Conservation (phyloP, 1,140 invertebrate species). For the Pinna nobilis region DNA sequence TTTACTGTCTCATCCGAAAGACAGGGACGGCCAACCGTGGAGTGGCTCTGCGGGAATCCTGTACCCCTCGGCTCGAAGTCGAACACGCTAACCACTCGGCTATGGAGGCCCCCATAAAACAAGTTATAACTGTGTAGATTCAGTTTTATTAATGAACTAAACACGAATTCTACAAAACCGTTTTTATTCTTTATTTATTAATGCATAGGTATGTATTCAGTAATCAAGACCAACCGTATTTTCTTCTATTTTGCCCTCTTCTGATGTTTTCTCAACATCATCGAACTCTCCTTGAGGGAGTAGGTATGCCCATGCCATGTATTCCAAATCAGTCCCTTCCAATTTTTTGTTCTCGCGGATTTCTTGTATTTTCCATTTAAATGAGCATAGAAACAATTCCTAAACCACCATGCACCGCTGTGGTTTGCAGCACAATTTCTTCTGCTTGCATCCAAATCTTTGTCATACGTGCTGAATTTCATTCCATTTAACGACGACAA, state of each 20-base stretch:
- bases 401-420: slow-evolving; percentile 5
- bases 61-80: too few species aligned
- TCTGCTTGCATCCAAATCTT: not conserved
- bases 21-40: too few species aligned
- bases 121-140: too few species aligned
- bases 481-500: not conserved
- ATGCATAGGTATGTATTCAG: too few species aligned
- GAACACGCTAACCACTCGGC: too few species aligned
- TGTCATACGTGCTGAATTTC: not conserved
- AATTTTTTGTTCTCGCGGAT: not conserved
- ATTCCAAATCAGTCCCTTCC: not conserved
- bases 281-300: not conserved
- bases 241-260: not conserved
- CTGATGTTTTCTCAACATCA: not conserved
- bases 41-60: too few species aligned
- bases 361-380: not conserved
- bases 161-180: too few species aligned
- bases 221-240: too few species aligned
- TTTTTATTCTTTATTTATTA: too few species aligned
- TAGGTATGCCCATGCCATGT: not conserved
- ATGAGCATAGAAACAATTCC: not conserved
- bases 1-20: too few species aligned
- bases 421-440: not conserved
- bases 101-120: too few species aligned
- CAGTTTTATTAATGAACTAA: too few species aligned